Evolutionary conservation across 2,888 invertebrate species (phyloP).

Genomic region (Coelopa pilipes): DNA sequence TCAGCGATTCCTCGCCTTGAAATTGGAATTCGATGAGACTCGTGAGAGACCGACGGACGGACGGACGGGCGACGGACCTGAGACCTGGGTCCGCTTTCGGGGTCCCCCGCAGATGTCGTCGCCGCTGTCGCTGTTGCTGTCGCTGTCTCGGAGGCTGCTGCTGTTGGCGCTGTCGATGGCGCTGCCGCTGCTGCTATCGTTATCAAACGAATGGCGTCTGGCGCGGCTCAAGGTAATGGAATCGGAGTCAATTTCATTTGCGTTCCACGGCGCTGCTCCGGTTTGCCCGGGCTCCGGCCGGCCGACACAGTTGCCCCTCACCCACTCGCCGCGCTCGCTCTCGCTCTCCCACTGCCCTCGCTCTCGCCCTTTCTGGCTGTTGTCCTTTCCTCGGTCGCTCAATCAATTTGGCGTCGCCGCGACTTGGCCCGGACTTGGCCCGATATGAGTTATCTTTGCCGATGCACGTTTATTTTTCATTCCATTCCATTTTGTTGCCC

Average conservation of each 20-base stretch:
- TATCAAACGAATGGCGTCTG: slow-evolving; percentile 40
- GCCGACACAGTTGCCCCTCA: not conserved
- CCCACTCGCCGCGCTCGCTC: not conserved
- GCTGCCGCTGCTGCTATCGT: slow-evolving; percentile 28
- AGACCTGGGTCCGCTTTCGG: not conserved
- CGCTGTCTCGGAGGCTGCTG: not conserved
- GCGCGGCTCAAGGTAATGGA: slow-evolving; percentile 36
- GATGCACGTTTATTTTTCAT: slow-evolving; percentile 34
- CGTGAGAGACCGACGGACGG: too few relatives aligned
- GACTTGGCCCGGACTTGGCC: slow-evolving; percentile 13
- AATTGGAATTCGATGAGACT: too few relatives aligned
- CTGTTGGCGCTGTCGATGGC: not conserved
- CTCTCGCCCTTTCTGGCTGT: not conserved
- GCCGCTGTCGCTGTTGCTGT: not conserved
- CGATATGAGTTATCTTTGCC: slow-evolving; percentile 31
- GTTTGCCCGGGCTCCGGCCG: not conserved
- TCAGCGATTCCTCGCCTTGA: too few relatives aligned
- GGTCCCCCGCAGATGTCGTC: not conserved
- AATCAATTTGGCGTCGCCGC: slow-evolving; percentile 33
- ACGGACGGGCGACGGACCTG: too few relatives aligned
- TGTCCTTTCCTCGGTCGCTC: slow-evolving; percentile 7
- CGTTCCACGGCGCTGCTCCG: slow-evolving; percentile 9
- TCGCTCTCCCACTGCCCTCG: too few relatives aligned
- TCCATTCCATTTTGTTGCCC: not conserved
- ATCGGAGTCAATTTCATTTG: slow-evolving; percentile 37